These are phyloP conservation scores for Hirudinaria manillensis DNA, from an alignment of 2,888 invertebrate species.

Conservation along the genomic window DNA sequence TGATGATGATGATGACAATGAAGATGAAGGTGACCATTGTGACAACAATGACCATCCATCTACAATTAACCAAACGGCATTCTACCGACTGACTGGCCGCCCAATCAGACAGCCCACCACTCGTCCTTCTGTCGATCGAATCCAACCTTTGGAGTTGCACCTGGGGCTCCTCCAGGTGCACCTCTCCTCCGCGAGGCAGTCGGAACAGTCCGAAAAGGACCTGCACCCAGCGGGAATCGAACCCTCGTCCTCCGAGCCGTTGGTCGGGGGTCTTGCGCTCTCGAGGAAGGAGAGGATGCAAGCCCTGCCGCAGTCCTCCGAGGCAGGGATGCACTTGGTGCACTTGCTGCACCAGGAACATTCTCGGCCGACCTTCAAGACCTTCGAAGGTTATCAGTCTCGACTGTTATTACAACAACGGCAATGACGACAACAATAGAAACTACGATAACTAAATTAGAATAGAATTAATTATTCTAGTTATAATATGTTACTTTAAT, in stretches of 20 bases:
- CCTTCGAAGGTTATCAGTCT: no score
- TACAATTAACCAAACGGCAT: background rate
- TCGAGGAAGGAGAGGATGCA: background rate
- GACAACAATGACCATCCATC: no score
- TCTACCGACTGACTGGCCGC: background rate
- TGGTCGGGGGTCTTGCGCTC: no score
- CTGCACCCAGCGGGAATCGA: no score
- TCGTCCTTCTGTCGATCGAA: background rate
- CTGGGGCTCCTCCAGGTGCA: background rate
- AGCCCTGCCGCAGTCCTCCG: background rate
- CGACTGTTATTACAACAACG: no score
- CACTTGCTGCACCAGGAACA: constrained; percentile 15
- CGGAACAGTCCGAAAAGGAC: background rate
- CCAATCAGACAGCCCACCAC: background rate
- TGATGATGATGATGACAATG: no score
- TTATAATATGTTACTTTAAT: no score
- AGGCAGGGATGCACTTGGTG: constrained; percentile 12
- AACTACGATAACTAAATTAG: no score
- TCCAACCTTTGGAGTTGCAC: background rate
- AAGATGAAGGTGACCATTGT: no score
- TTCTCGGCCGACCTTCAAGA: background rate
- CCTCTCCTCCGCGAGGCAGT: background rate
- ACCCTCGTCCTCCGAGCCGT: no score
- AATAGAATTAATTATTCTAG: no score
- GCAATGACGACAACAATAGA: no score